phyloP scores from a whole-genome alignment of 2,888 invertebrate species.

The Exocentrus adspersus region DNA sequence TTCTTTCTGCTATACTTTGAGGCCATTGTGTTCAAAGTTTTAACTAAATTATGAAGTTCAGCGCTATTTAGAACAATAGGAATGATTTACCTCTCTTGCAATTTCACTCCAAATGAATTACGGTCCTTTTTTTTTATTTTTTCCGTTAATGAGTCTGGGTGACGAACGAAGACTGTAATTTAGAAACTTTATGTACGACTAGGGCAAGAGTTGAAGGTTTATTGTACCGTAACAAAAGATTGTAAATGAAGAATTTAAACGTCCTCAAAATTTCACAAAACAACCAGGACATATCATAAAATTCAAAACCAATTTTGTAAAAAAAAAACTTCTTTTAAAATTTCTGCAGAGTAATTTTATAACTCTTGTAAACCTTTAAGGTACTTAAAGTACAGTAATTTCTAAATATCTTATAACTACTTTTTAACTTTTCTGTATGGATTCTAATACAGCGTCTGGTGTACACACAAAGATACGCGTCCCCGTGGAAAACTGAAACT shows the following conservation, averaged over 20 bases:
- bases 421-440: neutral
- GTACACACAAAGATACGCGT: neutral
- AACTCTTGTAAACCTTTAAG: no score
- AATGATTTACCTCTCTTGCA: conserved; percentile 41
- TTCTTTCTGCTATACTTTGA: conserved; percentile 32
- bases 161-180: no score
- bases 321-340: neutral
- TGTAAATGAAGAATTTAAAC: no score
- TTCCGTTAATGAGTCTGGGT: conserved; percentile 14
- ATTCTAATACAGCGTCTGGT: conserved; percentile 2
- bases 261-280: no score
- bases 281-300: no score
- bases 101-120: conserved; percentile 26
- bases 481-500: neutral
- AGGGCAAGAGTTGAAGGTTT: no score
- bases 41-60: conserved; percentile 50
- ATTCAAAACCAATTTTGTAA: neutral
- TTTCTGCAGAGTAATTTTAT: neutral
- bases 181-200: no score
- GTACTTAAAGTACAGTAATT: neutral
- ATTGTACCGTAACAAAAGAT: no score
- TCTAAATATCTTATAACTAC: neutral
- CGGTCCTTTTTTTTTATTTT: conserved; percentile 24
- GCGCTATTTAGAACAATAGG: conserved; percentile 46
- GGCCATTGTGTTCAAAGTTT: conserved; percentile 47